Conservation (phyloP, 2,888 invertebrate species). For the Tricholauxania praeusta region DNA sequence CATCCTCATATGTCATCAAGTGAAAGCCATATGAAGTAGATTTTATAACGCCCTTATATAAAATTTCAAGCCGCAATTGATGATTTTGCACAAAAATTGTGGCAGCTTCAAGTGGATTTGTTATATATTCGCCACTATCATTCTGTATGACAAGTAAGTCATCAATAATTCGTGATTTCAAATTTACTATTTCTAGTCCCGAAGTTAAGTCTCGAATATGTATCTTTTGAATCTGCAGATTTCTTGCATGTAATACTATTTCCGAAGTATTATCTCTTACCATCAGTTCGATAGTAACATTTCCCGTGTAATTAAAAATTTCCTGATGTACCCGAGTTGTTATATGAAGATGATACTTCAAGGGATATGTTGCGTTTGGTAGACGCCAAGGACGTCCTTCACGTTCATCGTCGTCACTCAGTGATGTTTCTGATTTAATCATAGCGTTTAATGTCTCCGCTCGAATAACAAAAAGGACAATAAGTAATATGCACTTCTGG, state of each 20-base stretch:
- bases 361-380: conserved; percentile 69
- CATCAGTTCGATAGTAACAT: conserved; percentile 44
- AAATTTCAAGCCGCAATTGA: conserved; percentile 62
- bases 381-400: conserved; percentile 62
- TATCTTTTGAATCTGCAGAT: conserved; percentile 33
- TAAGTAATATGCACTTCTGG: too few species aligned
- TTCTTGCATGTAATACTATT: conserved; percentile 46
- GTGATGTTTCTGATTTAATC: too few species aligned
- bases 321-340: conserved; percentile 45
- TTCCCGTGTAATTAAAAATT: conserved; percentile 37
- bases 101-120: too few species aligned
- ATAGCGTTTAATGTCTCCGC: too few species aligned
- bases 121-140: not conserved
- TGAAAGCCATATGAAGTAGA: conserved; percentile 74
- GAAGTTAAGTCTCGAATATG: conserved; percentile 39
- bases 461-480: too few species aligned
- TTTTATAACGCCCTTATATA: conserved; percentile 71
- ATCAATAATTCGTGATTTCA: conserved; percentile 28
- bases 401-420: not conserved
- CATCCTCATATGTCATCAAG: conserved; percentile 68
- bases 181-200: conserved; percentile 27
- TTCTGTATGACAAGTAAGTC: conserved; percentile 39
- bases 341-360: conserved; percentile 67
- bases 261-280: conserved; percentile 30
- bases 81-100: conserved; percentile 20